Percentiles rank a stretch among this genome's conserved stretches.
Evolutionary conservation across 2,797 vertebrate genomes (phyloP).

Genomic region (Labroides dimidiatus): DNA sequence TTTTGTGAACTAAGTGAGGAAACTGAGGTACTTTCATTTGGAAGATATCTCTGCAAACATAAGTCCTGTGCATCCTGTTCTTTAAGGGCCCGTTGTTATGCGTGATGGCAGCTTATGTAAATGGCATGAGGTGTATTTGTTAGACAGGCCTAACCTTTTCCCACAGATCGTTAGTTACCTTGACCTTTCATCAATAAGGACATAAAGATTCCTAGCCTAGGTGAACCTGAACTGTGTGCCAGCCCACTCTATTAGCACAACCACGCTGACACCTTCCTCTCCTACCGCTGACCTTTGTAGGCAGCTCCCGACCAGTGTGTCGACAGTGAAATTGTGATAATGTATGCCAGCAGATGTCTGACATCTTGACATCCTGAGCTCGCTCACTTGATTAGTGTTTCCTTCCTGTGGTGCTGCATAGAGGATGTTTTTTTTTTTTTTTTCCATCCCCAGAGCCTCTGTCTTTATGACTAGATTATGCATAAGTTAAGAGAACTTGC

Average conservation of each 20-base stretch:
- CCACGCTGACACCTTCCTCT: conserved; percentile 32
- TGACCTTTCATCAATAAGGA: conserved; percentile 80
- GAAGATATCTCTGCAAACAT: not conserved
- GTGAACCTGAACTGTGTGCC: conserved; percentile 68
- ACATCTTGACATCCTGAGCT: conserved; percentile 36
- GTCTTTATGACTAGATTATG: conserved; percentile 36
- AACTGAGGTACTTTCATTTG: conserved; percentile 1
- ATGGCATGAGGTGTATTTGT: conserved; percentile 52
- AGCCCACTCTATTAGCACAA: conserved; percentile 68
- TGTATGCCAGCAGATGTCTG: conserved; percentile 70
- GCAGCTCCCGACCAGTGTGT: conserved; percentile 48
- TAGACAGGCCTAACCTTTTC: conserved; percentile 76
- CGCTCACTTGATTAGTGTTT: conserved; percentile 58
- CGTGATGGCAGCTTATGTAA: conserved; percentile 56
- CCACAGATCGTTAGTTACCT: conserved; percentile 64
- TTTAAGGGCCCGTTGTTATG: conserved; percentile 45
- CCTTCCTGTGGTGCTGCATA: conserved; percentile 18
- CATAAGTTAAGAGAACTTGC: conserved; percentile 33
- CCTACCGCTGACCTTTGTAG: conserved; percentile 77
- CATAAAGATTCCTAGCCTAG: conserved; percentile 53
- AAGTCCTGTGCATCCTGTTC: not conserved
- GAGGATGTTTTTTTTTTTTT: conserved; percentile 27
- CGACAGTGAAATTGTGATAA: conserved; percentile 63
- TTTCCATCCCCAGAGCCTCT: too few species aligned
- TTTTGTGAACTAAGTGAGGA: conserved; percentile 2